Conservation (phyloP, 2,113 vertebrate genomes). For the Sorex fumeus region DNA sequence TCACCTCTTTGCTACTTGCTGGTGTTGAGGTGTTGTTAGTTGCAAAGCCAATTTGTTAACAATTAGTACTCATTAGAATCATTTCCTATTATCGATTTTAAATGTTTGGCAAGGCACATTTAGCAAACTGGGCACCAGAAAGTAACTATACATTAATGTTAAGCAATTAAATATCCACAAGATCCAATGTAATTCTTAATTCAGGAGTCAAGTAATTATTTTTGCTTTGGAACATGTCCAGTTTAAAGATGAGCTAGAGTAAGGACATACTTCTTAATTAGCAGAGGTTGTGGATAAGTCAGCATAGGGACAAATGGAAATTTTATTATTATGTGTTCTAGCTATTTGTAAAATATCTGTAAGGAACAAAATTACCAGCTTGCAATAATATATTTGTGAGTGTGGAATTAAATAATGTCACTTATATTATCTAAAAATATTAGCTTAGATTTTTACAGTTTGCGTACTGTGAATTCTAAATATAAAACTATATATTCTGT, state of each 20-base stretch:
- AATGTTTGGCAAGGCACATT: conserved; percentile 86
- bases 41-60: conserved; percentile 94
- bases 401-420: conserved; percentile 70
- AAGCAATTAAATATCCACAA: conserved; percentile 84
- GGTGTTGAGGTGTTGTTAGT: conserved; percentile 87
- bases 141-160: conserved; percentile 70
- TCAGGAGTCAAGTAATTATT: conserved; percentile 87
- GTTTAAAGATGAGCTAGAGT: conserved; percentile 83
- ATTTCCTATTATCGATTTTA: conserved; percentile 89
- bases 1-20: conserved; percentile 89
- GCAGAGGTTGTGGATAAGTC: conserved; percentile 74
- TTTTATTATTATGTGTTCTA: conserved; percentile 62
- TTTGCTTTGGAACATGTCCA: conserved; percentile 82
- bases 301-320: conserved; percentile 74
- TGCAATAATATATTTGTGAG: conserved; percentile 47
- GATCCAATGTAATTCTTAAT: conserved; percentile 81
- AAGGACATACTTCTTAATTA: conserved; percentile 82
- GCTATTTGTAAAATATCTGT: conserved; percentile 53
- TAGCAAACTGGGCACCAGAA: conserved; percentile 72
- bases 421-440: conserved; percentile 71
- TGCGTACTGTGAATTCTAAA: conserved; percentile 80
- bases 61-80: conserved; percentile 94
- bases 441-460: conserved; percentile 83
- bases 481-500: conserved; percentile 82
- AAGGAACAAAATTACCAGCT: conserved; percentile 29